Percentiles rank a stretch among this genome's conserved stretches.
These are phyloP conservation scores for Eupithecia dodoneata DNA, from an alignment of 2,888 invertebrate species.

Conservation along the genomic window DNA sequence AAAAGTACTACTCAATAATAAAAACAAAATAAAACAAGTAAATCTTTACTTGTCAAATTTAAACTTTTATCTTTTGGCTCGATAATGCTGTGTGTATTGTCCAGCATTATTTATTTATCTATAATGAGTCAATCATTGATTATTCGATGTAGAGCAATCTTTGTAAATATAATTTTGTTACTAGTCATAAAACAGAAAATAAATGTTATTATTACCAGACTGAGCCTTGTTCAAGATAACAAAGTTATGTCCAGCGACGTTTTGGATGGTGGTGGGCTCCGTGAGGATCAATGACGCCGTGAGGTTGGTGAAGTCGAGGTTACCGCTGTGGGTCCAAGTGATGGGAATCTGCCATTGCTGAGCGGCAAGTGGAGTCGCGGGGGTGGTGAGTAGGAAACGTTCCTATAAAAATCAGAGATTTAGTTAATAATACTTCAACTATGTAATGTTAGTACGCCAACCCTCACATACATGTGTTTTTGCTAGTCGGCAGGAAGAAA, in stretches of 20 bases:
- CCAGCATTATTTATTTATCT: background rate
- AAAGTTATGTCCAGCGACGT: constrained; percentile 74
- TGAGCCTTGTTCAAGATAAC: constrained; percentile 83
- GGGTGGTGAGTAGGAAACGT: constrained; percentile 61
- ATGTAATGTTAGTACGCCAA: too few relatives aligned
- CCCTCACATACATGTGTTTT: too few relatives aligned
- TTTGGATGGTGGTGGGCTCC: constrained; percentile 46
- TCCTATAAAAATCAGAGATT: constrained; percentile 52
- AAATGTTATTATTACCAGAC: constrained; percentile 59
- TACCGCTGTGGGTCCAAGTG: constrained; percentile 71
- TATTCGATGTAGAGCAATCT: background rate
- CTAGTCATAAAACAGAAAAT: background rate
- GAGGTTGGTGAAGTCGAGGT: constrained; percentile 65
- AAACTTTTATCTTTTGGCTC: too few relatives aligned
- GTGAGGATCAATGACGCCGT: constrained; percentile 65
- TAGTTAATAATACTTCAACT: background rate
- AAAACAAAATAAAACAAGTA: background rate
- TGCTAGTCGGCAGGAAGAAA: too few relatives aligned
- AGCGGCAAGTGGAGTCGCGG: constrained; percentile 24
- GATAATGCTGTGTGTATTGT: too few relatives aligned
- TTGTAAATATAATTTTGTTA: background rate
- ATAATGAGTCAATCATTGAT: background rate
- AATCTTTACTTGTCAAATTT: background rate
- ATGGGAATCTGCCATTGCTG: constrained; percentile 75
- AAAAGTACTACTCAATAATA: background rate